These are phyloP conservation scores for Drosophila bipectinata DNA, from an alignment of 1,140 invertebrate genomes.

Conservation along the genomic window DNA sequence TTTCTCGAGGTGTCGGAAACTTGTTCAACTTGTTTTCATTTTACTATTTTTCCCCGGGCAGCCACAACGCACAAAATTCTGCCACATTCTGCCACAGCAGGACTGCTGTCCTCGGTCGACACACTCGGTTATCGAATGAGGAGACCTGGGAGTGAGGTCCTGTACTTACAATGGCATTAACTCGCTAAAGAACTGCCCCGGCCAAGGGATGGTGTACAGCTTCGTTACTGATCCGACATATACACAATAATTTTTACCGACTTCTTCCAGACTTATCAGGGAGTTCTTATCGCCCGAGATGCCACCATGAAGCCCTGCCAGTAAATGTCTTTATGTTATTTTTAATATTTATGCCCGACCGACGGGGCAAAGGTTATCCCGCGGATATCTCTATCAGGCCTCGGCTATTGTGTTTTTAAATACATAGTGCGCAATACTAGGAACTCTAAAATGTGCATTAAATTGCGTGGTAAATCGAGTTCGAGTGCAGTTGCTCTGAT, in stretches of 20 bases:
- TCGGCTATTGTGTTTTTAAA: constrained; percentile 49
- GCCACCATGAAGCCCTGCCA: constrained; percentile 39
- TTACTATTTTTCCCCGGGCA: constrained; percentile 55
- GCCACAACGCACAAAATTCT: not conserved
- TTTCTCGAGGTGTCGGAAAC: constrained; percentile 75
- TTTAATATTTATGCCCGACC: constrained; percentile 37
- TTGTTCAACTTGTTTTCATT: constrained; percentile 82
- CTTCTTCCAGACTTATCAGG: constrained; percentile 11
- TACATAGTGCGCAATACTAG: constrained; percentile 41
- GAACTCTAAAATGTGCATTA: constrained; percentile 62
- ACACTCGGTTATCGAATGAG: constrained; percentile 19
- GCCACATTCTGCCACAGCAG: not conserved
- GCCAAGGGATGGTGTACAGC: not conserved
- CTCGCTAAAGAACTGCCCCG: constrained; percentile 4
- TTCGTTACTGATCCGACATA: not conserved
- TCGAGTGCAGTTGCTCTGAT: constrained; percentile 39
- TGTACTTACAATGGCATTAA: constrained; percentile 36
- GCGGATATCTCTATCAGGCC: constrained; percentile 17
- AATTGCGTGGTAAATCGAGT: constrained; percentile 69
- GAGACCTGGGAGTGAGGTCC: constrained; percentile 26
- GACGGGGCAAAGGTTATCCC: constrained; percentile 33
- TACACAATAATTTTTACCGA: not conserved
- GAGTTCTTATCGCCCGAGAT: constrained; percentile 24
- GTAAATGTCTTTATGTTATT: constrained; percentile 37
- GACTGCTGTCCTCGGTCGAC: not conserved